Evolutionary conservation across 2,888 invertebrate species (phyloP).

Genomic region (Pandemis heparana): DNA sequence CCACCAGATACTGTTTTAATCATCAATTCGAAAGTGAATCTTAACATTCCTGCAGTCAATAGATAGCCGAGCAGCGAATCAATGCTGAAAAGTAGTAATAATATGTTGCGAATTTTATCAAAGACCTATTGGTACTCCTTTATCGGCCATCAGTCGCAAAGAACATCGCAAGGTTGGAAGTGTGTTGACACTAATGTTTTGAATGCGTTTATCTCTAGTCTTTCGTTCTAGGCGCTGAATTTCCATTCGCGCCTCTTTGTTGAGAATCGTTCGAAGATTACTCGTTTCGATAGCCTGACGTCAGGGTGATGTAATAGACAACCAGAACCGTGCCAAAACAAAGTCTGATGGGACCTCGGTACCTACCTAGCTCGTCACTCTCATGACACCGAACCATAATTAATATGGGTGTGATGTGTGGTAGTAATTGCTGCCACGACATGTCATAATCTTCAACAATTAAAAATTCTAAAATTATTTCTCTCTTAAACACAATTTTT

Average conservation of each 20-base stretch:
- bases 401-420: conserved; percentile 18
- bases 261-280: conserved; percentile 62
- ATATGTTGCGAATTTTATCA: conserved; percentile 33
- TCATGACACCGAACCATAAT: conserved; percentile 26
- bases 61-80: conserved; percentile 1
- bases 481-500: neutral
- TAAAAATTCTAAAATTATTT: neutral
- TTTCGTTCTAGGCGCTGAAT: conserved; percentile 73
- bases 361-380: conserved; percentile 38
- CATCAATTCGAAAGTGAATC: conserved; percentile 16
- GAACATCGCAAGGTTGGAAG: conserved; percentile 84
- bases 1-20: neutral
- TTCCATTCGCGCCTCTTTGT: conserved; percentile 58
- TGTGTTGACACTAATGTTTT: conserved; percentile 82
- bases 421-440: neutral
- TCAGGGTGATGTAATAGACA: conserved; percentile 77
- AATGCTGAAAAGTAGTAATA: conserved; percentile 17
- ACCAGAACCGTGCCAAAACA: conserved; percentile 72
- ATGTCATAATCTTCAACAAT: neutral
- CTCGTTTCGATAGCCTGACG: conserved; percentile 71
- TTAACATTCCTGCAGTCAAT: neutral
- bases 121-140: conserved; percentile 63
- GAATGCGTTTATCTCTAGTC: conserved; percentile 79
- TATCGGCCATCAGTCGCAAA: conserved; percentile 82
- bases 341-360: conserved; percentile 55